Conservation (phyloP, 2,113 vertebrate genomes). For the Mola mola region DNA sequence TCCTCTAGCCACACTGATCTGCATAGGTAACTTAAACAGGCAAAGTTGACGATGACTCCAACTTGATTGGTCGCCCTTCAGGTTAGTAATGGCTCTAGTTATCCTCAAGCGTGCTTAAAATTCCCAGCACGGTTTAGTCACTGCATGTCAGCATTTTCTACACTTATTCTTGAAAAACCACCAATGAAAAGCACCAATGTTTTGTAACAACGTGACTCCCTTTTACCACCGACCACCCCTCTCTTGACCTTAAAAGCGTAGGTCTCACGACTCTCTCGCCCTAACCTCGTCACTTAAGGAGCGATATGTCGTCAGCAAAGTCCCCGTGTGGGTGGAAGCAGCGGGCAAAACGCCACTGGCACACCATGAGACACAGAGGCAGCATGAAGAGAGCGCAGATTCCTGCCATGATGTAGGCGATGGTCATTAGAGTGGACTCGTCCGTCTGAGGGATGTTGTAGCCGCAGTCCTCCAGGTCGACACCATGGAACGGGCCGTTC, state of each 20-base stretch:
- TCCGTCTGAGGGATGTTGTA: conserved; percentile 99
- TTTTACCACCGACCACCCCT: conserved; percentile 12
- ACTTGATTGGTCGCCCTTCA: conserved; percentile 6
- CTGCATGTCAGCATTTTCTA: conserved; percentile 13
- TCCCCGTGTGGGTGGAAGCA: conserved; percentile 90
- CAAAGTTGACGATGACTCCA: conserved; percentile 19
- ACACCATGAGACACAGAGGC: conserved; percentile 97
- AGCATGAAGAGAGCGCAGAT: conserved; percentile 99
- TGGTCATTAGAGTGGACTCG: conserved; percentile 98
- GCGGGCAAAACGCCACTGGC: conserved; percentile 96
- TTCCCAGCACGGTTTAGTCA: conserved; percentile 5
- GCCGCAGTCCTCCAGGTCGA: conserved; percentile 95
- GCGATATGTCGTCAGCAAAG: conserved; percentile 95
- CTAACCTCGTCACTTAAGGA: conserved; percentile 86
- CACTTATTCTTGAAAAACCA: conserved; percentile 29
- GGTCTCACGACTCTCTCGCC: conserved; percentile 4
- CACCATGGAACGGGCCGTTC: conserved; percentile 89
- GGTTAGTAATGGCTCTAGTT: conserved; percentile 44
- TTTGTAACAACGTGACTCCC: conserved; percentile 2
- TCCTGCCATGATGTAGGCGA: conserved; percentile 98
- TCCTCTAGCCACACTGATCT: conserved; percentile 40
- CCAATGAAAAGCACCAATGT: conserved; percentile 37
- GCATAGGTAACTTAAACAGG: conserved; percentile 51
- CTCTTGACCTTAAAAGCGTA: conserved; percentile 1
- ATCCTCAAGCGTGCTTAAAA: conserved; percentile 23